Evolutionary conservation across 2,113 vertebrate species (phyloP), one percentile per base, ranked within the genome.

Genomic region (Budorcas taxicolor): DNA sequence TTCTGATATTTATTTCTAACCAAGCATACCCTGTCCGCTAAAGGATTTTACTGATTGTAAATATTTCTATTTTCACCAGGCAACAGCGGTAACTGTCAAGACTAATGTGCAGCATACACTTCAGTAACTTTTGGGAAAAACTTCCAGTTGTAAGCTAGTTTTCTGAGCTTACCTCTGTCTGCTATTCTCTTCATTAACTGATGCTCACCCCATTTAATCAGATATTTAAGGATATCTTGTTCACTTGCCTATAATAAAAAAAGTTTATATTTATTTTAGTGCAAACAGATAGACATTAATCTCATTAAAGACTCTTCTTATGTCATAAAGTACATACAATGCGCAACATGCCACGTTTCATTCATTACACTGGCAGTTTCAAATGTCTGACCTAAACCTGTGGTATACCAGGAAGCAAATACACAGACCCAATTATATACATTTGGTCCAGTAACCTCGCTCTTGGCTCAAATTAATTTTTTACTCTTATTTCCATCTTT

Each of bases 161-260:
- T 91, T 97, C 74, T 96, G 33, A 96, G 95, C 98, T 99, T 99
- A 99, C 99, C 99, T 99, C 99, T 98, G 98, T 99, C 99, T 98
- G 99, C 99, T 99, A 99, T 99, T 99, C 99, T 99, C 98, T 99
- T 99, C 99, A 99, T 99, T 98, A 99, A 98, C 97, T 99, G 99
- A 98, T 99, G 99, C 95, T 99, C 99, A 96, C 99, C 99, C 99
- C 99, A 99, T 98, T 99, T 99, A 98, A 99, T 99, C 97, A 99
- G 99, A 97, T 99, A 99, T 98, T 99, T 99, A 97, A 99, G 99
- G 98, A 99, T 99, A 99, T 99, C 99, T 99, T 99, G 99, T 98
- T 99, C 99, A 97, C 99, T 99, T 98, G 99, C 99, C 99, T 99
- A 98, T 94, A 98, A 98, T 95, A 98, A 97, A 98, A 97, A 97